These are phyloP conservation scores for Drosophila nigromelanica DNA, from an alignment of 1,140 invertebrate species.

Conservation along the genomic window DNA sequence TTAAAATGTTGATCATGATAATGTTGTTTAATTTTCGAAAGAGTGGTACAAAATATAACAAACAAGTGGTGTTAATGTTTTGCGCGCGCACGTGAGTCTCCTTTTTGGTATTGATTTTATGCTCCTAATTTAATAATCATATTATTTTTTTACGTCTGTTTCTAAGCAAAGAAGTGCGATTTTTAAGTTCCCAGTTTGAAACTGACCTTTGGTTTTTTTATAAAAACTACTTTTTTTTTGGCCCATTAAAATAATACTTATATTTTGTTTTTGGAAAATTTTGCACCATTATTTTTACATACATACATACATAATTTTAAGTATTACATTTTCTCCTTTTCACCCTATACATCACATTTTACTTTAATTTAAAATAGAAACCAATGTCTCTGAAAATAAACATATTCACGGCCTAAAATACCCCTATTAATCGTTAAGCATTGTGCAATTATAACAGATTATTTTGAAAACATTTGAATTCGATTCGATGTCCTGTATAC, in stretches of 20 bases:
- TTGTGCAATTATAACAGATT: constrained; percentile 66
- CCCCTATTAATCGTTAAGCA: constrained; percentile 68
- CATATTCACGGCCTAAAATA: constrained; percentile 20
- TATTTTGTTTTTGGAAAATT: constrained; percentile 42
- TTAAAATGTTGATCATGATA: constrained; percentile 72
- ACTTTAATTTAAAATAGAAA: constrained; percentile 32
- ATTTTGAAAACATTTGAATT: constrained; percentile 45
- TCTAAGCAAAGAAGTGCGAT: constrained; percentile 55
- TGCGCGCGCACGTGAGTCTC: constrained; percentile 80
- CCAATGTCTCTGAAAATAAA: constrained; percentile 51
- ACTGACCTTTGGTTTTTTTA: constrained; percentile 34
- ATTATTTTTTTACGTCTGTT: constrained; percentile 38
- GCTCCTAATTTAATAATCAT: constrained; percentile 71
- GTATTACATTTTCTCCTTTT: constrained; percentile 56
- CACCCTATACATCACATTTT: constrained; percentile 65
- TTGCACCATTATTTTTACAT: constrained; percentile 56
- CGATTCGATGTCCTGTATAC: constrained; percentile 45
- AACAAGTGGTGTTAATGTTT: constrained; percentile 79
- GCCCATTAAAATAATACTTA: constrained; percentile 20
- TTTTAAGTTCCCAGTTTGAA: constrained; percentile 58
- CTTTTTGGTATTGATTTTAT: constrained; percentile 79
- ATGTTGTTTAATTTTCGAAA: constrained; percentile 71
- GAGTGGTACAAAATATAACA: constrained; percentile 4
- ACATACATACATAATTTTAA: constrained; percentile 65
- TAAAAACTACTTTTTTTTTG: constrained; percentile 29